phyloP scores from a whole-genome alignment of 2,888 invertebrate genomes.

The Antitype chi region DNA sequence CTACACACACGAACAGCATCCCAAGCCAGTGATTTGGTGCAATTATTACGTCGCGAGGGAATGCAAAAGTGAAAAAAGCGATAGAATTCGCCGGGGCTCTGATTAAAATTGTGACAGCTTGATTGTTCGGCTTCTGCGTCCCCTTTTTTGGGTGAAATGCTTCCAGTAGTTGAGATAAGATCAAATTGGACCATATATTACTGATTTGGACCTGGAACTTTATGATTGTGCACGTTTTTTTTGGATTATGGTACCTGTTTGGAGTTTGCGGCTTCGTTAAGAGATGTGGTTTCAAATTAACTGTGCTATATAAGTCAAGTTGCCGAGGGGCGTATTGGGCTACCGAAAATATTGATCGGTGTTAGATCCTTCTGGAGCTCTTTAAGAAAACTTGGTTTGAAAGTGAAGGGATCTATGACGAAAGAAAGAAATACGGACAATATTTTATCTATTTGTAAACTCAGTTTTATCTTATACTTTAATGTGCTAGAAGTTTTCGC shows the following conservation, averaged over 20 bases:
- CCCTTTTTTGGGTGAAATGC: slow-evolving; percentile 71
- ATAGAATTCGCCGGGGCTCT: slow-evolving; percentile 85
- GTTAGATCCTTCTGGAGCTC: background rate
- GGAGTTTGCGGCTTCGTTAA: slow-evolving; percentile 39
- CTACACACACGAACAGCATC: slow-evolving; percentile 74
- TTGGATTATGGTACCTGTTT: slow-evolving; percentile 37
- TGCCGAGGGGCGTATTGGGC: slow-evolving; percentile 1
- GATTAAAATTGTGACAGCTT: slow-evolving; percentile 89
- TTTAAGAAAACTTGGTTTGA: background rate
- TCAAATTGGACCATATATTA: slow-evolving; percentile 70
- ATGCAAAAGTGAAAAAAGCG: slow-evolving; percentile 85
- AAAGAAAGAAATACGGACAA: too few species aligned
- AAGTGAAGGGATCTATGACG: too few species aligned
- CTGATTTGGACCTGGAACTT: slow-evolving; percentile 60
- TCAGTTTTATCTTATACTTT: too few species aligned
- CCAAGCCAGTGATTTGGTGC: slow-evolving; percentile 86
- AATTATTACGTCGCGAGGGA: slow-evolving; percentile 87
- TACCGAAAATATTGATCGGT: slow-evolving; percentile 7
- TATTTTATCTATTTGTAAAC: too few species aligned
- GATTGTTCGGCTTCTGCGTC: slow-evolving; percentile 79
- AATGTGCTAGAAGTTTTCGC: too few species aligned
- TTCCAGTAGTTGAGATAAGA: slow-evolving; percentile 69
- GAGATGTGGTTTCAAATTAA: slow-evolving; percentile 42
- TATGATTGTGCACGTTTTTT: slow-evolving; percentile 60
- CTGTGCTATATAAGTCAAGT: slow-evolving; percentile 37